phyloP scores from a whole-genome alignment of 2,797 vertebrate species.

The Silurus aristotelis region DNA sequence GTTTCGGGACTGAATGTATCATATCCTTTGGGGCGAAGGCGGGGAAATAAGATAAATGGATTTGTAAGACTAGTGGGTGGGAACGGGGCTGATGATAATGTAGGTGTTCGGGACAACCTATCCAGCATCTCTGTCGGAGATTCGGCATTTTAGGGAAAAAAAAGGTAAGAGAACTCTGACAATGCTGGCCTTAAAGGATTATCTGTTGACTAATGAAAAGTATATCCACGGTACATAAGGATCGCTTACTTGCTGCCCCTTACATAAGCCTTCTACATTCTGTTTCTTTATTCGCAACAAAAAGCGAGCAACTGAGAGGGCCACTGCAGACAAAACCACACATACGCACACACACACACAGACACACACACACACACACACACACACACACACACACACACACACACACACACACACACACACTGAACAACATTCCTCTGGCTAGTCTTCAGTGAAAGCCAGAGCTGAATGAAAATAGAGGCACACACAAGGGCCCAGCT shows the following conservation, averaged over 20 bases:
- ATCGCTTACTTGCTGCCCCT: slow-evolving; percentile 48
- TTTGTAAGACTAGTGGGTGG: slow-evolving; percentile 62
- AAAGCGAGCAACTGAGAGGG: slow-evolving; percentile 50
- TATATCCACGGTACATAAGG: slow-evolving; percentile 47
- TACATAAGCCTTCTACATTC: slow-evolving; percentile 50
- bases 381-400: slow-evolving; percentile 27
- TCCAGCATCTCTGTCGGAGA: slow-evolving; percentile 60
- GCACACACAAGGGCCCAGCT: slow-evolving; percentile 56
- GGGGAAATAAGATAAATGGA: slow-evolving; percentile 64
- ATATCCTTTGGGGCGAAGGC: slow-evolving; percentile 59
- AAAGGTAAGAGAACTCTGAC: slow-evolving; percentile 60
- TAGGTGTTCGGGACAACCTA: slow-evolving; percentile 51
- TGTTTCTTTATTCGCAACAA: slow-evolving; percentile 44
- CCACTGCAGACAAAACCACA: slow-evolving; percentile 46
- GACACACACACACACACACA: slow-evolving; percentile 30
- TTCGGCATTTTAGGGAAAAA: slow-evolving; percentile 45
- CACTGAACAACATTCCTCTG: slow-evolving; percentile 52
- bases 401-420: slow-evolving; percentile 12
- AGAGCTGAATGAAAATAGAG: slow-evolving; percentile 72
- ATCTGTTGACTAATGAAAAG: slow-evolving; percentile 54
- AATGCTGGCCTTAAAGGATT: slow-evolving; percentile 36
- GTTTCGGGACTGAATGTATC: slow-evolving; percentile 43
- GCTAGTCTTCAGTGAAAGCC: slow-evolving; percentile 63
- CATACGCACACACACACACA: slow-evolving; percentile 31
- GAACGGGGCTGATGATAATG: slow-evolving; percentile 55